Evolutionary conservation across 2,113 vertebrate species (phyloP), one percentile per base, ranked within the genome.

Genomic region (Psettodes erumei): DNA sequence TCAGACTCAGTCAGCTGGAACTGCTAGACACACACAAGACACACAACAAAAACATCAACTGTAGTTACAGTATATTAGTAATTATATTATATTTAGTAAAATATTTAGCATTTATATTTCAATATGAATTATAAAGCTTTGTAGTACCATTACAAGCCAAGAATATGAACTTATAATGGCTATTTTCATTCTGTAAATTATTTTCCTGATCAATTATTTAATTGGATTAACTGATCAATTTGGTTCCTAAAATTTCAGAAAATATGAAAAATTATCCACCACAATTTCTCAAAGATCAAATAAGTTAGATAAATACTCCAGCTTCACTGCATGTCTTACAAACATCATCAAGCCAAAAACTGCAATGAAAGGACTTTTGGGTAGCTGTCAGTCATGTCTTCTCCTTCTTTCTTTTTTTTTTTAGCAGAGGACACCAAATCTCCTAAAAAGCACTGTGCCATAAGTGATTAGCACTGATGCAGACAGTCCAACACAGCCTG

Each of bases 381-480:
- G 43, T 15, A 56, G 55, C 47, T 42, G 28, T 54, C 43, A 73
- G 62, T 28, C n/a, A n/a, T n/a, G n/a, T n/a, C n/a, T n/a, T n/a
- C n/a, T n/a, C n/a, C n/a, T n/a, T n/a, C 58, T 35, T 30, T 59
- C 38, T 74, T 13, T 35, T 56, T 48, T 55, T 45, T 43, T 72
- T 86, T 15, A 54, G 43, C 15, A 73, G 28, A n/a, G 27, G 85
- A 27, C 28, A 55, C 54, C 38, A 10, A 71, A 37, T 70, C 38
- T 25, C 58, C 47, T 38, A 37, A 75, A 75, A 76, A 65, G 37
- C 67, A 2, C 23, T 21, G 38, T 48, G 70, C 71, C n/a, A 19
- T 66, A 67, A 78, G 40, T 54, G 43, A 84, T 74, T 59, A 45
- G 56, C 47, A 84, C 28, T 75, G 82, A 76, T 81, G 71, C 75